Base-by-base conservation (phyloP, 2,113 vertebrate species). In the Lipophrys pholis region DNA sequence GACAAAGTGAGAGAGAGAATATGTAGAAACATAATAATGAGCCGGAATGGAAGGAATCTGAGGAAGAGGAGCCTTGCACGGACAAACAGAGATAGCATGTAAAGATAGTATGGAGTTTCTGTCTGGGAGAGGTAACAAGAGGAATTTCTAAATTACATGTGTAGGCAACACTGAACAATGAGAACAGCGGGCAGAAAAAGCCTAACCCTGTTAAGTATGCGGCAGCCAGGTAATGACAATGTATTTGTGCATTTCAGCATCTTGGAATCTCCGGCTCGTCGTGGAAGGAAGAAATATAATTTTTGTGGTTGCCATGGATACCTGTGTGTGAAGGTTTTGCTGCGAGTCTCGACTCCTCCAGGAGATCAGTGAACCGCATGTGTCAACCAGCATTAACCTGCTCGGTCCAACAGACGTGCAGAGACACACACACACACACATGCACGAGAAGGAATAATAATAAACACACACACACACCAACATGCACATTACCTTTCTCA, bases 221-320 rank as follows among this genome's bases (percentile, higher is more conserved):
- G 84, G 77, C 86, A 77, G 76, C 68, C 56, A 73, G 80, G 87
- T 91, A 91, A 92, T 91, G 89, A 92, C 88, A 91, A 89, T 82
- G 80, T 85, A 87, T 89, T 90, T 93, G 90, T 90, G 84, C 85
- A 90, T 91, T 89, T 92, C 89, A 88, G 80, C 82, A 76, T 89
- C 82, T 78, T 78, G 54, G 84, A 89, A 90, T 93, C 85, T 91
- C 71, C 68, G 59, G 71, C 77, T 87, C 74, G 78, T 81, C 10
- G 46, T 78, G 36, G 46, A 84, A 82, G 55, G 86, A 84, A 63
- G 87, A 92, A 90, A 89, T 81, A 88, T 82, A 45, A 84, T 81
- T 90, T 89, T 81, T 88, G 74, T 74, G 81, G 93, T 94, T 94
- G 76, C 91, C 89, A 94, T 94, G 91, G 93, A 87, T 91, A 93